Conservation (phyloP, 2,113 vertebrate species). For the Tylochromis polylepis region DNA sequence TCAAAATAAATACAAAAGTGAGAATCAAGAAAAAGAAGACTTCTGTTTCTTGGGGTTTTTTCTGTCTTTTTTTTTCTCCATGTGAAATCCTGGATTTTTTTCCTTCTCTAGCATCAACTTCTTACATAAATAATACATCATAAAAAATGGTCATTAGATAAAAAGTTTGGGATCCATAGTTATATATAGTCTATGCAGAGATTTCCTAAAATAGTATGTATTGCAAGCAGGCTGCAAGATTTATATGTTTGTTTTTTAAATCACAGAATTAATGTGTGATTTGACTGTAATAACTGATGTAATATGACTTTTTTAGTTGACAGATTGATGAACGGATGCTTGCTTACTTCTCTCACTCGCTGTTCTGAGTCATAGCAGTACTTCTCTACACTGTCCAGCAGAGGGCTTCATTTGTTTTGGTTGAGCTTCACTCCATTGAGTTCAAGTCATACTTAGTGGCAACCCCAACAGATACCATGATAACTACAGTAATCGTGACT, state of each 20-base stretch:
- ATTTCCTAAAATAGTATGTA: background rate
- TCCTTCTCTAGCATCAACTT: background rate
- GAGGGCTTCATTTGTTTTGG: background rate
- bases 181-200: background rate
- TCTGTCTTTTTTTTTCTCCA: no score
- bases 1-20: background rate
- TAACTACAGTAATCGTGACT: background rate
- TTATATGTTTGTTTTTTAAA: background rate
- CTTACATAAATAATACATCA: background rate
- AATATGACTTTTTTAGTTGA: background rate
- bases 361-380: background rate
- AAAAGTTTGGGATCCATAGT: background rate
- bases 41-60: background rate
- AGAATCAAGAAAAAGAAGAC: no score
- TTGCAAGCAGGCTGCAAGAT: background rate
- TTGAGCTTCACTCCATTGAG: background rate
- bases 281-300: background rate
- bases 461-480: background rate
- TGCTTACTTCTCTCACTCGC: background rate
- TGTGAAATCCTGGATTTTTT: background rate
- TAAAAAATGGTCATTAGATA: background rate
- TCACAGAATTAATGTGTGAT: background rate
- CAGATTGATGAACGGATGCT: background rate
- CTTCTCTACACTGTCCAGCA: conserved; percentile 17
- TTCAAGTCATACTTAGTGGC: background rate